Percentiles rank a stretch among this genome's conserved stretches.
phyloP scores from a whole-genome alignment of 2,797 vertebrate genomes.

The Melanogrammus aeglefinus region DNA sequence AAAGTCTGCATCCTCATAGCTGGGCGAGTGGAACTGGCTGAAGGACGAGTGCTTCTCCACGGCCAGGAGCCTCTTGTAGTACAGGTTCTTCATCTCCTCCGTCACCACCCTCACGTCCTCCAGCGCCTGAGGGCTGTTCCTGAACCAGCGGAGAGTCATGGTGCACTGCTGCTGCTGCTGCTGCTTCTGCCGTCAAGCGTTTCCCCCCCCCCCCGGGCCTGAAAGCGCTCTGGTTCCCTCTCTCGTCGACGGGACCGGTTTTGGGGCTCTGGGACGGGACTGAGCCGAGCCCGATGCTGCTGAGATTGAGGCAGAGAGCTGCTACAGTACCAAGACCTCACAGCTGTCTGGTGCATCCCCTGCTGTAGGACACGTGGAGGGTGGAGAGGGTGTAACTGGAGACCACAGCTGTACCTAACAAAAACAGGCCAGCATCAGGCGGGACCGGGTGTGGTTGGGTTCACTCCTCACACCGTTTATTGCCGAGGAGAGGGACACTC shows the following conservation, averaged over 20 bases:
- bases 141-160: constrained; percentile 51
- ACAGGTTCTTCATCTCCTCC: constrained; percentile 81
- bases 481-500: constrained; percentile 47
- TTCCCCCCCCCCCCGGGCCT: too few relatives aligned
- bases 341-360: constrained; percentile 63
- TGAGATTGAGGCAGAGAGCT: neutral
- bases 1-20: constrained; percentile 86
- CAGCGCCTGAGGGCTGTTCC: constrained; percentile 74
- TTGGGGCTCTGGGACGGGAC: constrained; percentile 25
- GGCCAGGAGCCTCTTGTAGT: constrained; percentile 79
- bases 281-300: constrained; percentile 31
- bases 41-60: constrained; percentile 84
- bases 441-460: constrained; percentile 68
- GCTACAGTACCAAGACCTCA: constrained; percentile 57
- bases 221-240: neutral
- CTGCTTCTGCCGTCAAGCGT: constrained; percentile 1
- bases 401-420: constrained; percentile 70
- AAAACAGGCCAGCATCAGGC: constrained; percentile 52
- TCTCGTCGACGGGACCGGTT: neutral
- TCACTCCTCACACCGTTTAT: constrained; percentile 37
- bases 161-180: neutral
- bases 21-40: constrained; percentile 81
- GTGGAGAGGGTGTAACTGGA: constrained; percentile 74
- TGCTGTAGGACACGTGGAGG: constrained; percentile 61
- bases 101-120: constrained; percentile 80